These are phyloP conservation scores for Catocala fraxini DNA, from an alignment of 2,888 invertebrate genomes.

Conservation along the genomic window DNA sequence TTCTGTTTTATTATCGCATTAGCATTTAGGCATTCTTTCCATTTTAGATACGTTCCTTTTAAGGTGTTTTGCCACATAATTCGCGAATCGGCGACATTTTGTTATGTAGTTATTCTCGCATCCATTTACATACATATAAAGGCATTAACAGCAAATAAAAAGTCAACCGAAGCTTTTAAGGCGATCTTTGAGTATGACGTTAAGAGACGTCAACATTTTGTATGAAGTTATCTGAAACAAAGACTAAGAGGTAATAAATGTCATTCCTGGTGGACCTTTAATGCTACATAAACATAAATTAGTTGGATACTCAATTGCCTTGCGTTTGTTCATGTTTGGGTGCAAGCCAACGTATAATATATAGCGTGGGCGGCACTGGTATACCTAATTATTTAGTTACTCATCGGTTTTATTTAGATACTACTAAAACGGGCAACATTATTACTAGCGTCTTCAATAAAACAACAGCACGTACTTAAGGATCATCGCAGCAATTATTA, in stretches of 20 bases:
- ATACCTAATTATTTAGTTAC: slow-evolving; percentile 27
- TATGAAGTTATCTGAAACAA: slow-evolving; percentile 55
- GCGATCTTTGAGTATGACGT: slow-evolving; percentile 56
- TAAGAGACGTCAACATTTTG: slow-evolving; percentile 50
- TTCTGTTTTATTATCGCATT: slow-evolving; percentile 26
- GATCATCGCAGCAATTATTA: slow-evolving; percentile 2
- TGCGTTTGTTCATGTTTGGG: slow-evolving; percentile 34
- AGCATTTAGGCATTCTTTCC: slow-evolving; percentile 11
- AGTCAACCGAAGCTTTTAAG: slow-evolving; percentile 63
- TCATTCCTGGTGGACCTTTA: slow-evolving; percentile 4
- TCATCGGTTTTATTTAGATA: slow-evolving; percentile 25
- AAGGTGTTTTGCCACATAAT: slow-evolving; percentile 29
- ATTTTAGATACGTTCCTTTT: slow-evolving; percentile 26
- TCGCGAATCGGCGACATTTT: slow-evolving; percentile 59
- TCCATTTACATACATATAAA: slow-evolving; percentile 68
- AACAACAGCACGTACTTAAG: not conserved
- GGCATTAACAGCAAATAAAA: slow-evolving; percentile 64
- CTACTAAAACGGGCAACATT: slow-evolving; percentile 8
- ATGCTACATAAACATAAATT: slow-evolving; percentile 9
- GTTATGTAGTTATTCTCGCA: slow-evolving; percentile 56
- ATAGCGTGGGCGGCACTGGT: slow-evolving; percentile 19
- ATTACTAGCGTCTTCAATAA: not conserved
- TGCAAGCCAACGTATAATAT: slow-evolving; percentile 23
- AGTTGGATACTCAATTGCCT: slow-evolving; percentile 26
- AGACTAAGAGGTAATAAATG: slow-evolving; percentile 42